Evolutionary conservation across 2,888 invertebrate genomes (phyloP).

Genomic region (Perdita meconis): DNA sequence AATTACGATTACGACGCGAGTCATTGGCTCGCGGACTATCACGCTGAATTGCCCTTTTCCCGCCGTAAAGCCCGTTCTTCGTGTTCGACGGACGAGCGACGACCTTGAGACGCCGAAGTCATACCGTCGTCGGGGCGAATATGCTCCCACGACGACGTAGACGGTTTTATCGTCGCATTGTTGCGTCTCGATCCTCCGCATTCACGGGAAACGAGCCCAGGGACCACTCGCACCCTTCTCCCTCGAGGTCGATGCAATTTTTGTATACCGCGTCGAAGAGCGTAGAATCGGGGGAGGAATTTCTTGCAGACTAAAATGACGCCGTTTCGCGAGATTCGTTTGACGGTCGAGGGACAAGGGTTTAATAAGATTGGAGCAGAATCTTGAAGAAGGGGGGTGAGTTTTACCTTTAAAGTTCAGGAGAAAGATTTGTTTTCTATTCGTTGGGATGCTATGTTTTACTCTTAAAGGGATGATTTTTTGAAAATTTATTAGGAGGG

Average conservation of each 20-base stretch:
- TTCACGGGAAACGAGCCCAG: not conserved
- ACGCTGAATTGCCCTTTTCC: conserved; percentile 26
- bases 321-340: not conserved
- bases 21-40: conserved; percentile 4
- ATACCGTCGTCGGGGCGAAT: conserved; percentile 14
- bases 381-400: no score
- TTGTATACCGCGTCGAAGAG: not conserved
- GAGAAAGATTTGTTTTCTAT: not conserved
- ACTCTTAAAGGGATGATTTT: no score
- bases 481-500: no score
- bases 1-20: conserved; percentile 28
- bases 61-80: conserved; percentile 16
- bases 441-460: no score
- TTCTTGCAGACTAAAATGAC: not conserved
- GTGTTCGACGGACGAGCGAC: conserved; percentile 24
- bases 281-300: not conserved
- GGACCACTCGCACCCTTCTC: not conserved
- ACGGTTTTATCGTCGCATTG: conserved; percentile 46
- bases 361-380: no score
- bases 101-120: conserved; percentile 36
- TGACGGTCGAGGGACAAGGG: not conserved
- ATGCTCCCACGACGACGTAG: conserved; percentile 23
- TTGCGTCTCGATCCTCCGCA: conserved; percentile 14
- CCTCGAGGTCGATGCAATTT: not conserved
- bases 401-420: no score